Conservation (phyloP, 2,888 invertebrate species). For the Agonopterix heracliana region DNA sequence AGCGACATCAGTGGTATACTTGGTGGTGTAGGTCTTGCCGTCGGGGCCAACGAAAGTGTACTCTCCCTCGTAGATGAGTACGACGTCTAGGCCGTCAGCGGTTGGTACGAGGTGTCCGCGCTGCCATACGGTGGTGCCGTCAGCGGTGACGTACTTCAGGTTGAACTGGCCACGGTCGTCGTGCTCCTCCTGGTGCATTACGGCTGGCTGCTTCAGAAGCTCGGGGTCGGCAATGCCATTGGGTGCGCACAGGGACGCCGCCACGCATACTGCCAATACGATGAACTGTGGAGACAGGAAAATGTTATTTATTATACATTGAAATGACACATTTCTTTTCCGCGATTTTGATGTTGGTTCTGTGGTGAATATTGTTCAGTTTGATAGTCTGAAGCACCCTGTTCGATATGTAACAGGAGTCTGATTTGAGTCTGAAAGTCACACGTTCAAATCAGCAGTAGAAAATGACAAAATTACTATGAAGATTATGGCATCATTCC, state of each 20-base stretch:
- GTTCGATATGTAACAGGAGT: too few relatives aligned
- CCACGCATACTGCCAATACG: constrained; percentile 6
- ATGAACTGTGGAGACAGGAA: constrained; percentile 2
- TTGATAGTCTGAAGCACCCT: too few relatives aligned
- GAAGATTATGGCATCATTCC: too few relatives aligned
- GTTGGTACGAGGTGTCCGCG: constrained; percentile 33
- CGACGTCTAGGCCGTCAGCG: constrained; percentile 26
- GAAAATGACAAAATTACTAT: too few relatives aligned
- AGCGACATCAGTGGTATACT: constrained; percentile 29
- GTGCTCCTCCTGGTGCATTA: constrained; percentile 38
- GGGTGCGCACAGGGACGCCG: constrained; percentile 4
- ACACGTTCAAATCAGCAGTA: too few relatives aligned
- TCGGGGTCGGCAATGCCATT: background rate
- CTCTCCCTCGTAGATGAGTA: constrained; percentile 36
- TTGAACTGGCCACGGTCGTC: constrained; percentile 40
- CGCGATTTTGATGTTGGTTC: too few relatives aligned
- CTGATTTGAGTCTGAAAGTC: too few relatives aligned
- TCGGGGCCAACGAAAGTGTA: constrained; percentile 32
- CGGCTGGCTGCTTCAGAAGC: constrained; percentile 26
- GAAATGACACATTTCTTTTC: too few relatives aligned
- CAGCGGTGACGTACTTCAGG: constrained; percentile 40
- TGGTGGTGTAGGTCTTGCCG: constrained; percentile 29
- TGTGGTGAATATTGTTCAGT: too few relatives aligned
- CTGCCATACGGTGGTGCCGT: constrained; percentile 37
- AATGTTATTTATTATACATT: background rate